Percentiles rank a stretch among this genome's conserved stretches.
Conservation (phyloP, 2,113 vertebrate genomes). For the Gadus macrocephalus region DNA sequence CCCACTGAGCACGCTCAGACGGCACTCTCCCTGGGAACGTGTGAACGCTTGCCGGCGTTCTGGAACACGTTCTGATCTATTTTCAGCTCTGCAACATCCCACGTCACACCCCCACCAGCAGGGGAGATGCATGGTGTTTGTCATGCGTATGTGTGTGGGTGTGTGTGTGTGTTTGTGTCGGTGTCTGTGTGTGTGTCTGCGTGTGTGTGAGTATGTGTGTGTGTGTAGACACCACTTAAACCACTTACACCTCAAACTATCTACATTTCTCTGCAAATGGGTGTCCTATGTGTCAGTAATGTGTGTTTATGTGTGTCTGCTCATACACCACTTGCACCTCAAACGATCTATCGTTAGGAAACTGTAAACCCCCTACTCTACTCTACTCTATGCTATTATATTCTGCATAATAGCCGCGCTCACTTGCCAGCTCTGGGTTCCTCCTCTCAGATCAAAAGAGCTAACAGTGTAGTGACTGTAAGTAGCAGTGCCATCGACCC, state of each 20-base stretch:
- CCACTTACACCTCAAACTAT: not conserved
- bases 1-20: too few species aligned
- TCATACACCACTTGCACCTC: too few species aligned
- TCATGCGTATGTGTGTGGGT: not conserved
- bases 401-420: too few species aligned
- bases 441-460: not conserved
- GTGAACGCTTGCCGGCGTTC: too few species aligned
- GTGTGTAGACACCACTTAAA: slow-evolving; percentile 5
- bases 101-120: too few species aligned
- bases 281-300: not conserved
- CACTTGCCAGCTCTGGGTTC: not conserved
- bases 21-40: too few species aligned
- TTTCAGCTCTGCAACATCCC: too few species aligned
- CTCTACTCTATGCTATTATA: too few species aligned
- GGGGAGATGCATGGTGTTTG: not conserved
- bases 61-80: too few species aligned
- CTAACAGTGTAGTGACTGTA: not conserved
- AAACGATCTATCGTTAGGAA: too few species aligned
- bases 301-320: not conserved
- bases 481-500: not conserved
- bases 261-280: not conserved
- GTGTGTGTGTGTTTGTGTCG: not conserved
- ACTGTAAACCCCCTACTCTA: too few species aligned
- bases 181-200: not conserved
- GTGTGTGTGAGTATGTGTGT: not conserved